A percentile compares a stretch with the other conserved stretches of the same genome.
Conservation (phyloP, 1,140 invertebrate species). For the Asobara japonica region DNA sequence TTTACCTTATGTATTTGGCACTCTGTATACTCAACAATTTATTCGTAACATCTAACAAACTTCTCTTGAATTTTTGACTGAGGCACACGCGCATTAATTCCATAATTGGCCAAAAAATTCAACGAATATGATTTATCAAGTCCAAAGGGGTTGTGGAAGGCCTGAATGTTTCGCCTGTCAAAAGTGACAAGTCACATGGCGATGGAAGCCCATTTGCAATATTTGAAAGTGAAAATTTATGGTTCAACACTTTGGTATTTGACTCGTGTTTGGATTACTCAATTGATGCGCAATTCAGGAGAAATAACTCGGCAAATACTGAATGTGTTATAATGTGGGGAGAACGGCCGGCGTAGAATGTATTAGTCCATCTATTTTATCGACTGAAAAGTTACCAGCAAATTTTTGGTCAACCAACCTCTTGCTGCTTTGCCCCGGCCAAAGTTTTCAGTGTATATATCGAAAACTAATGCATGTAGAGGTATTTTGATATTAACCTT, state of each 20-base stretch:
- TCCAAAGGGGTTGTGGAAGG: neutral
- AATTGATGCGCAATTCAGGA: neutral
- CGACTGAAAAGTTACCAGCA: too few relatives aligned
- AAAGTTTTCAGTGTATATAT: too few relatives aligned
- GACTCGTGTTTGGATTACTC: neutral
- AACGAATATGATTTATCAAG: neutral
- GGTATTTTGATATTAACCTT: too few relatives aligned
- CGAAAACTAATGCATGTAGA: too few relatives aligned
- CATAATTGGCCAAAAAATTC: constrained; percentile 1
- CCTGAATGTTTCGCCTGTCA: neutral
- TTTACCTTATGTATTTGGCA: constrained; percentile 25
- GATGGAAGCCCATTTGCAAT: neutral
- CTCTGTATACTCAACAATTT: constrained; percentile 9
- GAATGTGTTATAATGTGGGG: too few relatives aligned
- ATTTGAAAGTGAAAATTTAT: too few relatives aligned
- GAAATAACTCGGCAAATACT: neutral
- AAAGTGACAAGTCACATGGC: neutral
- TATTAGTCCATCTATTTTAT: too few relatives aligned
- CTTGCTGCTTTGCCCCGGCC: too few relatives aligned
- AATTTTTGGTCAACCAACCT: too few relatives aligned
- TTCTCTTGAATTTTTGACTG: neutral
- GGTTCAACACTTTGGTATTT: neutral
- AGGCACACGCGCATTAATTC: constrained; percentile 1
- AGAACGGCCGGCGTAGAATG: too few relatives aligned
- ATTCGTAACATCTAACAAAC: constrained; percentile 10